phyloP scores from a whole-genome alignment of 1,140 invertebrate species.

The Plutomurus gul region DNA sequence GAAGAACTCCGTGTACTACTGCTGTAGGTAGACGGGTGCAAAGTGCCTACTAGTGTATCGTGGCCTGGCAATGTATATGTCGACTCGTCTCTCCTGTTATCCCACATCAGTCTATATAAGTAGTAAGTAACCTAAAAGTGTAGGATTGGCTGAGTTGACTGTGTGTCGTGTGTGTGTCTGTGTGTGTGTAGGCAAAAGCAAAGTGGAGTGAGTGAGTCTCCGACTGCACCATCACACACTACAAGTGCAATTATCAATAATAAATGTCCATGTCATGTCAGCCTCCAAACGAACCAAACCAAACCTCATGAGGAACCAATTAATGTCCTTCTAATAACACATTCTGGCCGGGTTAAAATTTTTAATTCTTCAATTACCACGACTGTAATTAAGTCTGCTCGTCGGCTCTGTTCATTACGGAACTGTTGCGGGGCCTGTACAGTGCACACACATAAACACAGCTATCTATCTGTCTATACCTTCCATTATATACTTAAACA shows the following conservation, averaged over 20 bases:
- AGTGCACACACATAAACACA: not conserved
- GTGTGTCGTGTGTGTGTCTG: too few relatives aligned
- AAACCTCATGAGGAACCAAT: constrained; percentile 31
- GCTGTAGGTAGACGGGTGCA: too few relatives aligned
- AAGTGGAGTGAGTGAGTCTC: constrained; percentile 12
- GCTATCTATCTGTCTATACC: too few relatives aligned
- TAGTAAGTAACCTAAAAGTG: too few relatives aligned
- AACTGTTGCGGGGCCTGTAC: not conserved
- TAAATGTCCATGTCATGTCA: constrained; percentile 37
- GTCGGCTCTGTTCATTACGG: not conserved
- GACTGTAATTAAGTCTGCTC: constrained; percentile 24
- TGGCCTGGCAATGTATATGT: too few relatives aligned
- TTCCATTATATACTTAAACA: too few relatives aligned
- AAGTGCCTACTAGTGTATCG: too few relatives aligned
- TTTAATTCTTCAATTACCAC: constrained; percentile 34
- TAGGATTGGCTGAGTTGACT: too few relatives aligned
- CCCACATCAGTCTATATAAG: too few relatives aligned
- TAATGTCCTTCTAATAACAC: constrained; percentile 28
- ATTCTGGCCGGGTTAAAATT: constrained; percentile 32
- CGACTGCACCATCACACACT: not conserved
- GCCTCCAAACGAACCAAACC: not conserved
- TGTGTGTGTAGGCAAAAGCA: not conserved
- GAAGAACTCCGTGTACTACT: too few relatives aligned
- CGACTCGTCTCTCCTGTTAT: too few relatives aligned
- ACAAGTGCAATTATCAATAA: constrained; percentile 38